These are phyloP conservation scores for Dysmachus trigonus DNA, from an alignment of 2,888 invertebrate genomes.

Conservation along the genomic window DNA sequence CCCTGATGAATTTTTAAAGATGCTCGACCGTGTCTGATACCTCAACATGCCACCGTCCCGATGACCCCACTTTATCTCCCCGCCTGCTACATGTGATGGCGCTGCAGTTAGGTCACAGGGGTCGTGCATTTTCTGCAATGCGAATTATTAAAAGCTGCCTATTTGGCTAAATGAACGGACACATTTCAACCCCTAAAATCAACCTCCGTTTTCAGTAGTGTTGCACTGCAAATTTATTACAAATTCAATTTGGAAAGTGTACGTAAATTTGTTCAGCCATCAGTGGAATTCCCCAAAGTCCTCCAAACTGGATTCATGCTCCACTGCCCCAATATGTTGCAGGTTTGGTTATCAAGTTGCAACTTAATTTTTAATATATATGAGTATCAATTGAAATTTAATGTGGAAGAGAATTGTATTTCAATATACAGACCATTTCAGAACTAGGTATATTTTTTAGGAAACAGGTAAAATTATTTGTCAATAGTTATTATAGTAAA, in stretches of 20 bases:
- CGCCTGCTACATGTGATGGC: not conserved
- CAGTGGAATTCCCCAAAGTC: not conserved
- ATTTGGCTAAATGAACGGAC: not conserved
- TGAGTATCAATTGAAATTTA: not conserved
- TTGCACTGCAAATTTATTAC: not conserved
- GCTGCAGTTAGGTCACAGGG: not conserved
- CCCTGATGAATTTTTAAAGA: not conserved
- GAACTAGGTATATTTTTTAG: no score
- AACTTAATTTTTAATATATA: not conserved
- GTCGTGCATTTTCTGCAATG: not conserved
- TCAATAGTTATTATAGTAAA: no score
- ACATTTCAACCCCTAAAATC: not conserved
- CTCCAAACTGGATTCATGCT: not conserved
- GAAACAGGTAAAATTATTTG: no score
- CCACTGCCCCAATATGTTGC: not conserved
- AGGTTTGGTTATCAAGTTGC: not conserved
- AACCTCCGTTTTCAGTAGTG: not conserved
- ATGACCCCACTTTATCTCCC: not conserved
- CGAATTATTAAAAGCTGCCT: not conserved
- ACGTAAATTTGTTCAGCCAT: not conserved
- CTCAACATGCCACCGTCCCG: not conserved
- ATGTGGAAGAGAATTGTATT: not conserved
- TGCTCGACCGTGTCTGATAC: not conserved
- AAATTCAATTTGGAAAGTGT: not conserved
- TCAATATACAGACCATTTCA: not conserved